Conservation (phyloP, 2,888 invertebrate species). For the Molanna angustata region DNA sequence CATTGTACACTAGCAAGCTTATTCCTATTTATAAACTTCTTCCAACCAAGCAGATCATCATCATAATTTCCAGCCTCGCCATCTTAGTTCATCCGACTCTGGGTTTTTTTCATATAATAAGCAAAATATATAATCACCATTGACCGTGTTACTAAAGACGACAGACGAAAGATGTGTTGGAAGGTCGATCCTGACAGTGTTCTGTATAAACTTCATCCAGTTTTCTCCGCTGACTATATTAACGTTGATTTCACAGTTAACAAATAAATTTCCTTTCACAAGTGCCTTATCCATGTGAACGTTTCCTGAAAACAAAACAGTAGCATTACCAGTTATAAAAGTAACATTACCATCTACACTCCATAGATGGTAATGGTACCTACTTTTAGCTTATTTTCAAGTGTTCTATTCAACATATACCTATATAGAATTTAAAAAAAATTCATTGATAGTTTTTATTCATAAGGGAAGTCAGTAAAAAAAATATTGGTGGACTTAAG, state of each 20-base stretch:
- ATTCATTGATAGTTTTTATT: not conserved
- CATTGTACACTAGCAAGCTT: too few relatives aligned
- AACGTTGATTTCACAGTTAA: slow-evolving; percentile 14
- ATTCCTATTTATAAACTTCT: too few relatives aligned
- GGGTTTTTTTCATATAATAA: not conserved
- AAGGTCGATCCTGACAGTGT: slow-evolving; percentile 18
- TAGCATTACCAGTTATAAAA: not conserved
- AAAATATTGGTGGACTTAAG: not conserved
- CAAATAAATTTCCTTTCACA: slow-evolving; percentile 21
- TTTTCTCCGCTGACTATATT: slow-evolving; percentile 20
- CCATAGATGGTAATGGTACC: not conserved
- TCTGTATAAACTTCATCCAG: slow-evolving; percentile 12
- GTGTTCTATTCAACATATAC: not conserved
- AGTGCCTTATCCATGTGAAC: slow-evolving; percentile 14
- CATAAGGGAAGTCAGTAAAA: not conserved
- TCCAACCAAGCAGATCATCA: too few relatives aligned
- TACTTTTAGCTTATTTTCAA: not conserved
- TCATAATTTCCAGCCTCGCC: not conserved
- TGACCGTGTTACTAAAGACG: slow-evolving; percentile 5
- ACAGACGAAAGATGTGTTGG: slow-evolving; percentile 18
- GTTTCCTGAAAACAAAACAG: slow-evolving; percentile 19
- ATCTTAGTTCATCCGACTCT: not conserved
- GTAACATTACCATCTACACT: not conserved
- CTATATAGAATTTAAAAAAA: not conserved
- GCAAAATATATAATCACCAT: slow-evolving; percentile 5